Percentiles rank a stretch among this genome's conserved stretches.
Evolutionary conservation across 2,113 vertebrate genomes (phyloP).

Genomic region (Carassius auratus): DNA sequence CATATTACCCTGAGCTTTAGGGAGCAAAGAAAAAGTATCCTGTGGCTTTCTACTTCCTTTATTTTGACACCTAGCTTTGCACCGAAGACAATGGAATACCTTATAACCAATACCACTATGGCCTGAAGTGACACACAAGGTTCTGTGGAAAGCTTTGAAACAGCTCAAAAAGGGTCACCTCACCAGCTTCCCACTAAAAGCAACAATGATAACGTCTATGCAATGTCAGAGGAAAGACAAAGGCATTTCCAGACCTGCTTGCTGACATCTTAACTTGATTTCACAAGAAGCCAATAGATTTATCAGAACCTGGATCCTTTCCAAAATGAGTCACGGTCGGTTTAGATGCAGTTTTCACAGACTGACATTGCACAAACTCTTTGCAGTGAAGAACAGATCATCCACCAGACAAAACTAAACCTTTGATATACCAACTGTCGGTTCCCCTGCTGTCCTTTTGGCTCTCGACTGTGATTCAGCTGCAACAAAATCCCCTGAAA

Average conservation of each 20-base stretch:
- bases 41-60: not conserved
- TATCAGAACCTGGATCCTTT: not conserved
- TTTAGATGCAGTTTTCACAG: conserved; percentile 20
- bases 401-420: conserved; percentile 59
- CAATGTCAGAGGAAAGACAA: conserved; percentile 66
- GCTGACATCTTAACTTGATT: conserved; percentile 1
- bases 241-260: not conserved
- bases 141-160: conserved; percentile 11
- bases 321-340: not conserved
- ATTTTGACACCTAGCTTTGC: not conserved
- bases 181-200: conserved; percentile 34
- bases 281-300: conserved; percentile 8
- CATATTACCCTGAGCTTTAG: conserved; percentile 60
- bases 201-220: conserved; percentile 57
- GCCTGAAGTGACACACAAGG: not conserved
- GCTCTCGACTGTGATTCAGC: conserved; percentile 73
- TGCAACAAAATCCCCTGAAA: conserved; percentile 77
- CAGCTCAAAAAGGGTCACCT: conserved; percentile 19
- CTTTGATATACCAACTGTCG: conserved; percentile 69
- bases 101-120: not conserved
- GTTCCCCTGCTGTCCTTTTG: conserved; percentile 68
- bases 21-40: conserved; percentile 4
- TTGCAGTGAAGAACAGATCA: conserved; percentile 62
- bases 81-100: not conserved
- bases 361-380: conserved; percentile 70